Base-by-base conservation (phyloP, 2,797 vertebrate genomes). In the Sebastolobus altivelis region DNA sequence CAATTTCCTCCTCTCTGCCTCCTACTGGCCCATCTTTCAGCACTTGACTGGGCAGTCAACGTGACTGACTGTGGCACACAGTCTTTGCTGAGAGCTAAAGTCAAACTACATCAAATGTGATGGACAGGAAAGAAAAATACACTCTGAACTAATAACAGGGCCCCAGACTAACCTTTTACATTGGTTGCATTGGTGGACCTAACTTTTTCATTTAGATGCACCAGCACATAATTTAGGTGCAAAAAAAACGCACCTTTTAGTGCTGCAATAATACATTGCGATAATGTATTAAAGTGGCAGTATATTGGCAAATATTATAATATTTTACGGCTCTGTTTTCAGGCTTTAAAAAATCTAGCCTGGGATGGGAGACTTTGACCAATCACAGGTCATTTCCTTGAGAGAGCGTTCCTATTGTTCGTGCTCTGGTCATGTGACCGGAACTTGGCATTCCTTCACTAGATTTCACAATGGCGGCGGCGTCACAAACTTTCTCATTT, bases 1-100 rank as follows among this genome's bases (percentile, higher is more conserved):
- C 87, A 72, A 88, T 89, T 93, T 90, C 90, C 89, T 88, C 74
- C 72, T 65, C 59, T 77, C 73, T 61, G 79, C 74, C 69, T 82
- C 68, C 72, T 68, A 61, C 87, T 56, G 60, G 71, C 65, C 72
- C 49, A 49, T 86, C 87, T 82, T 78, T 93, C 88, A 82, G 60
- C 81, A 62, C 73, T 22, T 54, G 14, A 55, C 31, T 4, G 33
- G 59, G 5, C 55, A 58, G 70, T 77, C 56, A 60, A 55, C 75
- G n/a, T 7, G 49, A 66, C 69, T 33, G 61, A 58, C 60, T 31
- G 75, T 25, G 40, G 54, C 61, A 75, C 52, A 2, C 37, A 37
- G 62, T 35, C 52, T 63, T 22, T 9, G 52, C 63, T 52, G 25
- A 49, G 61, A 81, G 65, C 58, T 73, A 58, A 80, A 81, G 79